Evolutionary conservation across 2,797 vertebrate genomes (phyloP).

Genomic region (Betta splendens): DNA sequence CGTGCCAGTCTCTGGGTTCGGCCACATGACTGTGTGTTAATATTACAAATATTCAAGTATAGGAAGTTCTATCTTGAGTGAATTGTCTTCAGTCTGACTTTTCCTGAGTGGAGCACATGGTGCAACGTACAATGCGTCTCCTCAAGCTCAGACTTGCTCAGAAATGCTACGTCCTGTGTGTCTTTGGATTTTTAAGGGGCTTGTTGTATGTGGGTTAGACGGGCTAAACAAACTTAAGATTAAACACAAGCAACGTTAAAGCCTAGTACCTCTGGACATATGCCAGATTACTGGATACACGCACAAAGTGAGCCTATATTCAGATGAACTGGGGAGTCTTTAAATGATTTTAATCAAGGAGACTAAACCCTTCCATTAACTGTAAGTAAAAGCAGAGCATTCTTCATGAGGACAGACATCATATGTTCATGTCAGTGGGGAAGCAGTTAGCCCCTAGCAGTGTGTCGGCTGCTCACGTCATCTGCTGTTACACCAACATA

Average conservation of each 20-base stretch:
- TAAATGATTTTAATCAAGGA: not conserved
- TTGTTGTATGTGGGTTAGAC: conserved; percentile 2
- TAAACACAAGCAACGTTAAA: not conserved
- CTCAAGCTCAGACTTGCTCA: not conserved
- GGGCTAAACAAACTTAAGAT: not conserved
- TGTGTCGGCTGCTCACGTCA: conserved; percentile 10
- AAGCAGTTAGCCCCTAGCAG: conserved; percentile 15
- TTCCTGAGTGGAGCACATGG: not conserved
- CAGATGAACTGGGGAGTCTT: not conserved
- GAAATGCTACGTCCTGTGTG: conserved; percentile 12
- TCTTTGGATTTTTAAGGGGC: not conserved
- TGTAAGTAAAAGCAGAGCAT: not conserved
- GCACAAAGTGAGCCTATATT: not conserved
- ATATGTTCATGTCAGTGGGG: conserved; percentile 17
- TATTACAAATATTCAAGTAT: too few species aligned
- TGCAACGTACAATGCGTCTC: conserved; percentile 7
- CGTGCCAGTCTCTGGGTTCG: too few species aligned
- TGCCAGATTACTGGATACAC: not conserved
- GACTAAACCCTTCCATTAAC: not conserved
- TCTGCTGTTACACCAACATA: too few species aligned
- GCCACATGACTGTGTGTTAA: too few species aligned
- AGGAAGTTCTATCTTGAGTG: too few species aligned
- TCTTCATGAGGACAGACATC: conserved; percentile 2
- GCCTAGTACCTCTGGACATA: not conserved
- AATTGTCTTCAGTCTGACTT: conserved; percentile 2